Conservation (phyloP, 1,140 invertebrate genomes). For the Marisa cornuarietis region DNA sequence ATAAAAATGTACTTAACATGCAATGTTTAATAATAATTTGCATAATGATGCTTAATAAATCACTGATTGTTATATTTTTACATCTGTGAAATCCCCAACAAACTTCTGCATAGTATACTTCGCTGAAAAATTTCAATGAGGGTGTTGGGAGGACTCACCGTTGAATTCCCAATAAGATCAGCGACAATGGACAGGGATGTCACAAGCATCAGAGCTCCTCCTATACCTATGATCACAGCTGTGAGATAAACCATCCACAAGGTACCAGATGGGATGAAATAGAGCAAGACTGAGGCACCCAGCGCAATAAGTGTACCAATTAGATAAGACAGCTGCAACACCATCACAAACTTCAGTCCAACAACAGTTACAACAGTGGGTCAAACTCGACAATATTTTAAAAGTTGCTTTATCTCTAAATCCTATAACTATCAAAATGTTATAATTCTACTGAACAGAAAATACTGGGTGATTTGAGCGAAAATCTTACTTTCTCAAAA, state of each 20-base stretch:
- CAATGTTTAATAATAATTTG: too few species aligned
- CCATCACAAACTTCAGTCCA: constrained; percentile 13
- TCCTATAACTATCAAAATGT: too few species aligned
- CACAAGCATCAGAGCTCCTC: constrained; percentile 86
- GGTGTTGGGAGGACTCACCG: constrained; percentile 63
- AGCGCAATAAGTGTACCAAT: constrained; percentile 76
- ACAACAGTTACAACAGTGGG: not conserved
- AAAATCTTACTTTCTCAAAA: too few species aligned
- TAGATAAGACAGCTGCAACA: constrained; percentile 73
- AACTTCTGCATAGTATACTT: not conserved
- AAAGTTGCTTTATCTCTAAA: too few species aligned
- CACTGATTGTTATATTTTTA: too few species aligned
- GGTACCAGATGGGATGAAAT: constrained; percentile 44
- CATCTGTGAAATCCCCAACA: too few species aligned
- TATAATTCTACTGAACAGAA: too few species aligned
- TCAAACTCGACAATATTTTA: too few species aligned
- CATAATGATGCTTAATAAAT: too few species aligned
- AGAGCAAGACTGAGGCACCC: constrained; percentile 77
- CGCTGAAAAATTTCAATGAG: not conserved
- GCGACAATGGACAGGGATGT: constrained; percentile 89
- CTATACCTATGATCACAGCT: constrained; percentile 77
- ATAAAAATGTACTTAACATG: too few species aligned
- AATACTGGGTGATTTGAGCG: too few species aligned
- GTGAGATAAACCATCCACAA: constrained; percentile 48
- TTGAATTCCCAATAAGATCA: constrained; percentile 88